Evolutionary conservation across 2,113 vertebrate species (phyloP).

Genomic region (Athene noctua): DNA sequence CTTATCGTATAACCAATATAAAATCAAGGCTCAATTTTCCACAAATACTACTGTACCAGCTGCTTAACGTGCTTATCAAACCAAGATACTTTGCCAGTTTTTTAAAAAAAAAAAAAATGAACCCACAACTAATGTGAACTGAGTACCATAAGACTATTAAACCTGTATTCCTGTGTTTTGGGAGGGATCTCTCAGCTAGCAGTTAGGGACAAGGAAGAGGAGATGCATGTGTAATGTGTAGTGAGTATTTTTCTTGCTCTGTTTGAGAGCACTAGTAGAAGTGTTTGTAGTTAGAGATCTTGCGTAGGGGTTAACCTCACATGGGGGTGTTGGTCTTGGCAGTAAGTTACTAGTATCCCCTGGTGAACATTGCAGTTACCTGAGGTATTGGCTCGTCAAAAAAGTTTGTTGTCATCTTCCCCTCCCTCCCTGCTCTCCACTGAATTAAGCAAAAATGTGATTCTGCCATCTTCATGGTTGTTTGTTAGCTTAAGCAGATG

Average conservation of each 20-base stretch:
- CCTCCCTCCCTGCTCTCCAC: not conserved
- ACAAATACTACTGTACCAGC: not conserved
- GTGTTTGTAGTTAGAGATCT: not conserved
- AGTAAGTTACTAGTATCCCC: not conserved
- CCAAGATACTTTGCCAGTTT: not conserved
- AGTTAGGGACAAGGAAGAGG: not conserved
- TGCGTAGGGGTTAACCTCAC: not conserved
- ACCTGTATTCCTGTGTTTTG: not conserved
- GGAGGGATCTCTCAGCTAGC: not conserved
- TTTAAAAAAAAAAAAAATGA: not conserved
- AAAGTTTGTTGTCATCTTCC: not conserved
- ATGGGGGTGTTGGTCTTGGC: fast-evolving
- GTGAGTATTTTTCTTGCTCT: not conserved
- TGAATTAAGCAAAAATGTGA: not conserved
- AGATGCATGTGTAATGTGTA: not conserved
- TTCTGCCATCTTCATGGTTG: not conserved
- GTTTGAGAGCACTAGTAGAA: not conserved
- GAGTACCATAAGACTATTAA: not conserved
- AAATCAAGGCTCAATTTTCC: not conserved
- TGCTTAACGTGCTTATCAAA: not conserved
- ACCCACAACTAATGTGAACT: not conserved
- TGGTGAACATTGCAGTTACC: not conserved
- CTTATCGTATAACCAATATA: not conserved
- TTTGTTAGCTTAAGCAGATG: not conserved
- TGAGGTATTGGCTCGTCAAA: not conserved